Base-by-base conservation (phyloP, 1,140 invertebrate species). In the Drosophila nannoptera region DNA sequence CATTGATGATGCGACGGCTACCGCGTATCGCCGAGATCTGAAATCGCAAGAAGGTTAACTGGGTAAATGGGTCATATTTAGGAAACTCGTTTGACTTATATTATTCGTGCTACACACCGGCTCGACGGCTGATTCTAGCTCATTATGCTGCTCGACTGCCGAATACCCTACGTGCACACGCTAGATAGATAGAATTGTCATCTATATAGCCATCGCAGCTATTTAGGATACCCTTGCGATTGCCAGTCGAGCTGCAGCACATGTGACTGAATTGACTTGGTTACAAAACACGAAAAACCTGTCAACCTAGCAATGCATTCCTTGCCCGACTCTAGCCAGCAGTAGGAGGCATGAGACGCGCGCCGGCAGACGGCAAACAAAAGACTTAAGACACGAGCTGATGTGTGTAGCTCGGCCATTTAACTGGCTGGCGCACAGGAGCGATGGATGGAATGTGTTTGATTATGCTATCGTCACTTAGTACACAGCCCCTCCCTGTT, bases 31-130 rank as follows among this genome's bases (percentile, higher is more conserved):
- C 50, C 50, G 60, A 22, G 22, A 22, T 22, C 22, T 22, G 22
- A 22, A 22, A 48, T 63, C 12, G 31, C 33, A 43, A 62, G 64
- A 52, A 69, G 45, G 68, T 60, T 78, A 86, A 75, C 70, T 84
- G 74, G 81, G 81, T 86, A 84, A 84, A 77, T 86, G 81, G 81
- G 81, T 84, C 81, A 86, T 77, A 81, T 75, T 86, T 86, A 77
- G 77, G 77, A 84, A 77, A 84, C 81, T 84, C 69, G 81, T 84
- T 84, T 83, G 52, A 68, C 63, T 50, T 65, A 77, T 50, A 49
- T 59, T 60, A 29, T 42, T 22, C 22, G 35, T 42, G 33, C 48
- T 69, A 69, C 45, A 60, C 66, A 56, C 65, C 69, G 69, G 50
- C 52, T 59, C 67, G 61, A 45, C 56, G 32, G 16, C 43, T 22